phyloP scores from a whole-genome alignment of 2,113 vertebrate species.

The Paratilapia polleni region DNA sequence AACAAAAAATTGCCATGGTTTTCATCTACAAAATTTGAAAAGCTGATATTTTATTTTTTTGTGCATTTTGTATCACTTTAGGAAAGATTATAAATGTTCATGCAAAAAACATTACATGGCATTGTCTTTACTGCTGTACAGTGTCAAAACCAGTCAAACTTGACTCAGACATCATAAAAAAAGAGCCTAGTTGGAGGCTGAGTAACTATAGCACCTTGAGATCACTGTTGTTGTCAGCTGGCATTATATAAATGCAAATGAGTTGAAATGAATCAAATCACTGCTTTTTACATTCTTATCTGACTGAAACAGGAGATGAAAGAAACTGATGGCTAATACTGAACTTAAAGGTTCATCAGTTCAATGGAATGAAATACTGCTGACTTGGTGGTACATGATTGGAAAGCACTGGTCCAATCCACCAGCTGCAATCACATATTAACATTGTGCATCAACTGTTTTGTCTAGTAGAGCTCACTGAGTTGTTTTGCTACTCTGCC shows the following conservation, averaged over 20 bases:
- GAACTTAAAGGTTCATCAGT: background rate
- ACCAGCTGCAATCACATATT: conserved; percentile 9
- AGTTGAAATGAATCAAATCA: background rate
- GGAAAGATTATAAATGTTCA: too few species aligned
- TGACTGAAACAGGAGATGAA: background rate
- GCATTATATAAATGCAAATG: background rate
- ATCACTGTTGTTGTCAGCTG: background rate
- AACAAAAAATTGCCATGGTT: background rate
- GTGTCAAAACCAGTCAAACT: background rate
- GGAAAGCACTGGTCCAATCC: conserved; percentile 1
- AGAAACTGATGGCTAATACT: background rate
- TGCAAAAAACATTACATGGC: background rate
- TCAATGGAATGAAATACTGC: background rate
- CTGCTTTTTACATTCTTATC: background rate
- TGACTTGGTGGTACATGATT: background rate
- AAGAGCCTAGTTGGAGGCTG: background rate
- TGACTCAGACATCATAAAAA: background rate
- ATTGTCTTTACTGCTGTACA: background rate
- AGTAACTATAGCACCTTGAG: background rate
- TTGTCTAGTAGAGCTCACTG: background rate
- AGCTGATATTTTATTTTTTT: background rate
- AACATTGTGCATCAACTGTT: conserved; percentile 3
- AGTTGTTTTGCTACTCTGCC: conserved; percentile 3
- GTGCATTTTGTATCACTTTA: background rate
- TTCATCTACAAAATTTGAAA: background rate